Evolutionary conservation across 2,888 invertebrate genomes (phyloP), one percentile per base, ranked within the genome.

Genomic region (Hirtodrosophila confusa): DNA sequence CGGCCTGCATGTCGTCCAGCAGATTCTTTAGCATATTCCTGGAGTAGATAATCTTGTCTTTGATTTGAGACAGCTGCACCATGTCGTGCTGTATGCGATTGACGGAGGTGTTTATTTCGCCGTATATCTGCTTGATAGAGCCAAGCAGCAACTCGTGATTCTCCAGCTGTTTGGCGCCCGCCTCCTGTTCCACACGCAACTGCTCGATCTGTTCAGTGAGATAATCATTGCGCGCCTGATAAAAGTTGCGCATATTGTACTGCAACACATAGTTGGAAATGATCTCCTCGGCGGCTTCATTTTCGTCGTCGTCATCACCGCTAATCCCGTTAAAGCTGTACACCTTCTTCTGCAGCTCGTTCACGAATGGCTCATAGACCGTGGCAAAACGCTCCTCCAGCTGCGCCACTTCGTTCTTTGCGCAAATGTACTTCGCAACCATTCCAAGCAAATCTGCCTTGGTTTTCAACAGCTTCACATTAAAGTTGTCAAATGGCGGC

Each of bases 1-100:
- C 53, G 1, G 78, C 60, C 60, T 89, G 89, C 78, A 88, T 80
- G 40, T 90, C 90, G 24, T 83, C 75, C 41, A 91, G 62, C 67
- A 89, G 70, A 53, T 83, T 89, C 55, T 86, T 85, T 54, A 90
- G 54, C 66, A 90, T 75, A 56, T 88, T 89, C 57, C 89, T 90
- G 1, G 90, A 89, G 56, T 89, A 90, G 8, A 90, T 61, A n/a
- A 91, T 91, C 71, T 91, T 91, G 11, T 91, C 90, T 56, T 90
- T 91, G 33, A 91, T 90, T 75, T 91, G 89, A 24, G 87, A 79
- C 11, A 91, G 54, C 62, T 90, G 90, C 58, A 85, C 55, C 75
- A 90, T 86, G 44, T 91, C 91, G 37, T 90, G 85, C 44, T 90
- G 90, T 36, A 90, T 84, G 51, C 89, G 89, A 72, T 90, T 89